phyloP scores from a whole-genome alignment of 92 coral and sea anemone genomes.

The Parazoanthus swiftii region DNA sequence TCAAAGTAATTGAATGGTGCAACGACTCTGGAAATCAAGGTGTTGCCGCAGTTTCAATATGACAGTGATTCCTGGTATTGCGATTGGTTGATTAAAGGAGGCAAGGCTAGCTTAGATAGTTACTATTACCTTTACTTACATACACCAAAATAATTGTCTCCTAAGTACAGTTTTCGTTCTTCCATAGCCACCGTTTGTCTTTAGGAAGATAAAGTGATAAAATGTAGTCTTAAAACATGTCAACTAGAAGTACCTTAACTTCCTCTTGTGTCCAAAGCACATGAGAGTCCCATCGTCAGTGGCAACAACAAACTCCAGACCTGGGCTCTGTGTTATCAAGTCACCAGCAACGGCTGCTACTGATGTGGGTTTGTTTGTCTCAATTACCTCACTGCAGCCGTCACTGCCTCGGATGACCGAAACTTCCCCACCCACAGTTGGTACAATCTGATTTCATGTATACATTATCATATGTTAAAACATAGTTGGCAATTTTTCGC shows the following conservation, averaged over 20 bases:
- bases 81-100: too few relatives aligned
- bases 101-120: too few relatives aligned
- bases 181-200: too few relatives aligned
- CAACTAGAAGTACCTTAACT: not conserved
- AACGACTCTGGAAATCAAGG: too few relatives aligned
- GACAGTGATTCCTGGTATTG: too few relatives aligned
- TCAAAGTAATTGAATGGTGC: too few relatives aligned
- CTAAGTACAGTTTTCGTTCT: too few relatives aligned
- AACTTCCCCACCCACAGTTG: constrained; percentile 66
- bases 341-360: constrained; percentile 70
- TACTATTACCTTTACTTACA: too few relatives aligned
- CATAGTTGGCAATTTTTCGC: too few relatives aligned
- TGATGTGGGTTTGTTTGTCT: constrained; percentile 55
- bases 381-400: constrained; percentile 71
- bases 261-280: constrained; percentile 64
- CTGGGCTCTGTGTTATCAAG: constrained; percentile 64
- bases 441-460: constrained; percentile 58
- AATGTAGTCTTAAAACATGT: not conserved
- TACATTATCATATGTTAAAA: not conserved
- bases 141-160: too few relatives aligned
- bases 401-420: constrained; percentile 82
- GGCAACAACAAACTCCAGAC: constrained; percentile 77
- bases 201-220: too few relatives aligned
- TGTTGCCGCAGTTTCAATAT: too few relatives aligned
- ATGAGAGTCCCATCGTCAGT: constrained; percentile 72